Percentiles rank a stretch among this genome's conserved stretches.
These are phyloP conservation scores for Poeciliopsis gracilis DNA, from an alignment of 2,797 vertebrate genomes.

Conservation along the genomic window DNA sequence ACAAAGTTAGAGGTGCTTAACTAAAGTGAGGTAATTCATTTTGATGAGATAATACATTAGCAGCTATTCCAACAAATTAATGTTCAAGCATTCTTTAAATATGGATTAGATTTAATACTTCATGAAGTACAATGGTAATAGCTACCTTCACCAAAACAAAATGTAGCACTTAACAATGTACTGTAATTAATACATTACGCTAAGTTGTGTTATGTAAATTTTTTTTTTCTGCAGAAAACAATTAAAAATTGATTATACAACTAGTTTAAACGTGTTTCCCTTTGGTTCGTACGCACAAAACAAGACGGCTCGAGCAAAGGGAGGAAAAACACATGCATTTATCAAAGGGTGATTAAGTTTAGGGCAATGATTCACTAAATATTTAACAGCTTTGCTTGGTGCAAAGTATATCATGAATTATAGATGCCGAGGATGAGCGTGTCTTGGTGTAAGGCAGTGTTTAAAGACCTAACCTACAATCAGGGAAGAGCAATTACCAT, in stretches of 20 bases:
- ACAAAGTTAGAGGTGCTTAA: constrained; percentile 50
- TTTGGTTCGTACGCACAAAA: constrained; percentile 72
- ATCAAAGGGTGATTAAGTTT: constrained; percentile 86
- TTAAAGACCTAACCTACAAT: constrained; percentile 89
- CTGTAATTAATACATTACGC: constrained; percentile 82
- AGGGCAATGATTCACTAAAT: constrained; percentile 87
- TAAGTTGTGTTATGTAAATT: constrained; percentile 79
- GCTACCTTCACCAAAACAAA: constrained; percentile 77
- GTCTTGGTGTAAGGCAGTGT: constrained; percentile 85
- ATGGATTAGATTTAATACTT: constrained; percentile 81
- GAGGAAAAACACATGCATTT: constrained; percentile 77
- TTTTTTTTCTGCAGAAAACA: constrained; percentile 63
- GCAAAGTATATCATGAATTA: constrained; percentile 89
- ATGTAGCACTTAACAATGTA: constrained; percentile 77
- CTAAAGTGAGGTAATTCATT: constrained; percentile 60
- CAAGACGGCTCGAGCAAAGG: constrained; percentile 50
- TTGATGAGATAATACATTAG: constrained; percentile 69
- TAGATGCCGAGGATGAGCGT: constrained; percentile 82
- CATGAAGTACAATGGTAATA: constrained; percentile 81
- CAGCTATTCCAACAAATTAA: constrained; percentile 75
- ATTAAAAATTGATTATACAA: constrained; percentile 80
- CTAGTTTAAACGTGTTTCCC: constrained; percentile 68
- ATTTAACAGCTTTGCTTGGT: constrained; percentile 89
- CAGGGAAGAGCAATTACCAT: constrained; percentile 85
- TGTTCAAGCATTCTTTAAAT: constrained; percentile 81